These are phyloP conservation scores for Gambusia yucatana DNA, from an alignment of 2,797 vertebrate genomes.

Conservation along the genomic window DNA sequence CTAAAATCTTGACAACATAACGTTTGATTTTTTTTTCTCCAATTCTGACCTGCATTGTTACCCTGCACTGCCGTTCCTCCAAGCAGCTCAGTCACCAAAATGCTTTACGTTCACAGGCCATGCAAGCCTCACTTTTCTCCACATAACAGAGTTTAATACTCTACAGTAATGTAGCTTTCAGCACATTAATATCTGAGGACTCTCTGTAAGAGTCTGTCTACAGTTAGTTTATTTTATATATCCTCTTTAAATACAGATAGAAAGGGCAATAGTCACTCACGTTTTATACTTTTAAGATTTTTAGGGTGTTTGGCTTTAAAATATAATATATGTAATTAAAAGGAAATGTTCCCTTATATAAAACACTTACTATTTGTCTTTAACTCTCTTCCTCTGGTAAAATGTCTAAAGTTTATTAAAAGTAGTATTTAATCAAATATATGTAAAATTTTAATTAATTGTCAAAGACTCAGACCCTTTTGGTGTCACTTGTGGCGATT, in stretches of 20 bases:
- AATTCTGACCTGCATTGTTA: background rate
- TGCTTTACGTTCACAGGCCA: background rate
- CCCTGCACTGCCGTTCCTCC: background rate
- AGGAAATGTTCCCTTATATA: background rate
- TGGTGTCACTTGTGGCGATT: background rate
- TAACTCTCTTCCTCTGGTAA: background rate
- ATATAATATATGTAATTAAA: background rate
- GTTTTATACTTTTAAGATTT: slow-evolving; percentile 1
- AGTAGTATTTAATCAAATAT: background rate
- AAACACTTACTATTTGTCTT: background rate
- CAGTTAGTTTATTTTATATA: background rate
- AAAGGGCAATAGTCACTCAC: background rate
- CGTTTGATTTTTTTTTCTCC: background rate
- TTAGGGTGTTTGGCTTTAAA: background rate
- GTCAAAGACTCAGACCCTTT: background rate
- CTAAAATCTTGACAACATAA: background rate
- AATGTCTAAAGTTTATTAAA: background rate
- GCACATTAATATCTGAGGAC: background rate
- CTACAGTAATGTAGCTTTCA: background rate
- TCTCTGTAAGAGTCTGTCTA: background rate
- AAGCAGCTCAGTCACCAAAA: background rate
- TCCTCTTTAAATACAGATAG: background rate
- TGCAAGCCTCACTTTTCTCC: background rate
- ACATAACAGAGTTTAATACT: background rate
- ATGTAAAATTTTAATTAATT: background rate